Evolutionary conservation across 2,113 vertebrate species (phyloP).

Genomic region (human): GRCh38 chr12:118355501-118356000

Average conservation of each 20-base stretch:
- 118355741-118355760: neutral
- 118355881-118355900: neutral
- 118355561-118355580: neutral
- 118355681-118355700: neutral
- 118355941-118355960: neutral
- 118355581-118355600: neutral
- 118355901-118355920: neutral
- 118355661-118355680: neutral
- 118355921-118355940: neutral
- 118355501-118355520: neutral
- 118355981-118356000: neutral
- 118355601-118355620: neutral
- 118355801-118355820: neutral
- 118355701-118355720: neutral
- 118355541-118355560: neutral
- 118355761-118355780: neutral
- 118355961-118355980: neutral
- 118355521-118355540: neutral
- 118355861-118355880: conserved; percentile 38
- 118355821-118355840: neutral
- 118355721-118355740: neutral
- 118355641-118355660: neutral
- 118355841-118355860: neutral
- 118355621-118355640: neutral
- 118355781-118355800: neutral